A percentile compares a stretch with the other conserved stretches of the same genome.
Conservation (phyloP, 2,888 invertebrate species). For the Syrphus vitripennis region DNA sequence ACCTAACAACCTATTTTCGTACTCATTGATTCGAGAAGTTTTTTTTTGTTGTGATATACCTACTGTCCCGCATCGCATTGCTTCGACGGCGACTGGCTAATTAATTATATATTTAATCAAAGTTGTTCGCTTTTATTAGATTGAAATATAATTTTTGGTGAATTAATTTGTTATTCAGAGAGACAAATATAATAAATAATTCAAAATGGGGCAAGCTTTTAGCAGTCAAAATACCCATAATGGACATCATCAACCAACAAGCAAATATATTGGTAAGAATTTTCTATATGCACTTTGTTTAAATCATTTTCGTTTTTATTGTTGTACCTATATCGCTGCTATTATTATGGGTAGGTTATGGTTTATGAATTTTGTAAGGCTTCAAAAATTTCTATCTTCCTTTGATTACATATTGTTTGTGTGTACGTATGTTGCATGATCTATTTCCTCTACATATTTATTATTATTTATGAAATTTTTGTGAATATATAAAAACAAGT, state of each 20-base stretch:
- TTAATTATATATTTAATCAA: constrained; percentile 10
- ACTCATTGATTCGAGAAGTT: constrained; percentile 16
- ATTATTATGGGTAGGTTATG: not conserved
- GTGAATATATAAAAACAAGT: not conserved
- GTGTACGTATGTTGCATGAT: not conserved
- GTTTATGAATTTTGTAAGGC: constrained; percentile 41
- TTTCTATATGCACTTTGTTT: not conserved
- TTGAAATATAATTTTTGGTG: not conserved
- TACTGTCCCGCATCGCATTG: constrained; percentile 9
- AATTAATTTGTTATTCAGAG: not conserved
- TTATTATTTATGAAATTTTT: not conserved
- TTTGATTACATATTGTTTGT: not conserved
- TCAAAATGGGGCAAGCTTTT: constrained; percentile 73
- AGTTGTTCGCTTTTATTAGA: not conserved
- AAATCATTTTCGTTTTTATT: not conserved
- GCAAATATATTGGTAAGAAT: constrained; percentile 73
- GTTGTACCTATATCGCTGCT: not conserved
- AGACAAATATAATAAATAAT: not conserved
- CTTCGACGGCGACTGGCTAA: not conserved
- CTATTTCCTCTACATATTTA: not conserved
- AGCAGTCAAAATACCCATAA: constrained; percentile 72
- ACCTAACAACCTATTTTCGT: constrained; percentile 31
- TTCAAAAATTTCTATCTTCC: constrained; percentile 27
- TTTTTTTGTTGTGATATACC: constrained; percentile 14
- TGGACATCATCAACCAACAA: constrained; percentile 70